phyloP scores from a whole-genome alignment of 2,113 vertebrate genomes.

The Dunckerocampus dactyliophorus region DNA sequence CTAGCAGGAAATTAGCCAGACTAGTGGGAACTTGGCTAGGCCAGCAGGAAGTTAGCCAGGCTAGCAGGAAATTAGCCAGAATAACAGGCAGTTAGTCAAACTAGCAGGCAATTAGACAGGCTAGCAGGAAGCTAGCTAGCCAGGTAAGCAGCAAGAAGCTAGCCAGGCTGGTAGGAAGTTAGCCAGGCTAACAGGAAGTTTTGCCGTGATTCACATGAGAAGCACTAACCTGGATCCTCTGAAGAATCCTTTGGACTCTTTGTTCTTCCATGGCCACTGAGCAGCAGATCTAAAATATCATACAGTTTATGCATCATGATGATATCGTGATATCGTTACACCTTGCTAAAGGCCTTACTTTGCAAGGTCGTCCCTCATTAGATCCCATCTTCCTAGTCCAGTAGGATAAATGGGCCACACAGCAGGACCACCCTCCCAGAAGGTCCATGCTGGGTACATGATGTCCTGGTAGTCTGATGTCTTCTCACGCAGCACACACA shows the following conservation, averaged over 20 bases:
- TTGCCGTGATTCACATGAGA: no score
- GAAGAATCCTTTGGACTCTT: conserved; percentile 89
- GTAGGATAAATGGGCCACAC: conserved; percentile 98
- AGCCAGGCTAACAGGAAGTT: no score
- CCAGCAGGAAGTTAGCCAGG: no score
- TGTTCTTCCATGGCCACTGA: conserved; percentile 91
- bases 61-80: no score
- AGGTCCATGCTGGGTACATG: conserved; percentile 99
- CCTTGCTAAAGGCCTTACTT: conserved; percentile 66
- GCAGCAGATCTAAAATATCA: conserved; percentile 79
- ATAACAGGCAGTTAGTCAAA: no score
- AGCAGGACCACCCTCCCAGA: conserved; percentile 98
- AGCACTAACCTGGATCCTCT: conserved; percentile 87
- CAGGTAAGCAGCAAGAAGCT: no score
- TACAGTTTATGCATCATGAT: no score
- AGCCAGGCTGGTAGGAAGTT: no score
- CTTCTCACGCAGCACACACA: conserved; percentile 59
- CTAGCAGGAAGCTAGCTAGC: no score
- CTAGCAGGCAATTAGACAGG: no score
- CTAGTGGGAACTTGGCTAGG: no score
- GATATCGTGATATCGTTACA: neutral
- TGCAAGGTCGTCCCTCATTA: conserved; percentile 88
- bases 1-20: no score
- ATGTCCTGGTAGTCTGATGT: conserved; percentile 90
- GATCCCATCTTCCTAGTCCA: conserved; percentile 94